These are phyloP conservation scores for Drepana falcataria DNA, from an alignment of 2,888 invertebrate genomes.

Conservation along the genomic window DNA sequence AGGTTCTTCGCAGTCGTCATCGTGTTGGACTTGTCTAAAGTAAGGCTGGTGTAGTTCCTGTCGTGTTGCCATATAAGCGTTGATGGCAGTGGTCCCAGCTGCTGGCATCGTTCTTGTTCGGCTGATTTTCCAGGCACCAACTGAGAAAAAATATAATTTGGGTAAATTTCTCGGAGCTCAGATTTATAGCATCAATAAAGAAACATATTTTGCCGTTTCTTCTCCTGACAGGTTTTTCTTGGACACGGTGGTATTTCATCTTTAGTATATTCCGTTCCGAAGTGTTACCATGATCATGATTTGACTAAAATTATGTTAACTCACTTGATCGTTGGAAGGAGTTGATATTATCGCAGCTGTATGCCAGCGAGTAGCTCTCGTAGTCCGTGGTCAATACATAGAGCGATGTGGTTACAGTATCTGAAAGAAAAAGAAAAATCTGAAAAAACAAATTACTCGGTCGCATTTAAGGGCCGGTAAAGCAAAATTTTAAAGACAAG, in stretches of 20 bases:
- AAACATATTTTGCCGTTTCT: too few relatives aligned
- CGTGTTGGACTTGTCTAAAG: conserved; percentile 45
- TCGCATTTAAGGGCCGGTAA: background rate
- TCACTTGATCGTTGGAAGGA: conserved; percentile 42
- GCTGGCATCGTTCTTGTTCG: conserved; percentile 36
- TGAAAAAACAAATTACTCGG: too few relatives aligned
- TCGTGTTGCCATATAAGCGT: conserved; percentile 26
- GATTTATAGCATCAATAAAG: too few relatives aligned
- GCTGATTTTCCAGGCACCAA: conserved; percentile 63
- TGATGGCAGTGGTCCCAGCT: conserved; percentile 28
- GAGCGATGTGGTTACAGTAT: conserved; percentile 29
- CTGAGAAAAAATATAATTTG: conserved; percentile 24
- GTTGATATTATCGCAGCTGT: conserved; percentile 75
- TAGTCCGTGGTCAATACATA: conserved; percentile 84
- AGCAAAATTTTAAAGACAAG: too few relatives aligned
- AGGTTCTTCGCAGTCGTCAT: conserved; percentile 50
- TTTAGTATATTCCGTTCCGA: too few relatives aligned
- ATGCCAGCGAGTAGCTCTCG: conserved; percentile 79
- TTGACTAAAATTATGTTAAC: too few relatives aligned
- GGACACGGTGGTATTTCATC: too few relatives aligned
- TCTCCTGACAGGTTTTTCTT: too few relatives aligned
- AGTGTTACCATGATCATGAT: too few relatives aligned
- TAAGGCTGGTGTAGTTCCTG: conserved; percentile 47
- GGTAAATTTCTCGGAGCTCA: too few relatives aligned
- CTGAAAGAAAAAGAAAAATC: conserved; percentile 33